phyloP scores from a whole-genome alignment of 2,797 vertebrate species.

The Prionace glauca region DNA sequence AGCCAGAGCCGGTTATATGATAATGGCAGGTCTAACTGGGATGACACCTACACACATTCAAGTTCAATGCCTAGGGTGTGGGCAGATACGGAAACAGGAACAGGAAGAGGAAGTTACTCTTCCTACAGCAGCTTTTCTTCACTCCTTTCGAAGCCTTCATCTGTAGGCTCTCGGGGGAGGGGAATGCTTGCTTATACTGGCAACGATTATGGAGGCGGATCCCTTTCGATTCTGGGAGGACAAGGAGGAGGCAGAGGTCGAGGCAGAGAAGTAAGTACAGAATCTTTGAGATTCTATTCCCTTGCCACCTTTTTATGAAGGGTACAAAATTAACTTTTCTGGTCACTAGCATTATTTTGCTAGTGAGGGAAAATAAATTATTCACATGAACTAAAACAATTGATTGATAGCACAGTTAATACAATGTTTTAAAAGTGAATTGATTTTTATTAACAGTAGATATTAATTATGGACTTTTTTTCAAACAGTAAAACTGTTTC shows the following conservation, averaged over 20 bases:
- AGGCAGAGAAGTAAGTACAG: constrained; percentile 79
- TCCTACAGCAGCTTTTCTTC: constrained; percentile 76
- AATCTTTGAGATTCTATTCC: constrained; percentile 78
- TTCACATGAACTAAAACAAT: neutral
- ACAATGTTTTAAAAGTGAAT: neutral
- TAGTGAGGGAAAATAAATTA: constrained; percentile 32
- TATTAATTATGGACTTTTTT: neutral
- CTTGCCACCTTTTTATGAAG: constrained; percentile 70
- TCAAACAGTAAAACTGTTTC: neutral
- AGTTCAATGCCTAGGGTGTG: constrained; percentile 78
- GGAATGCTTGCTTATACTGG: constrained; percentile 75
- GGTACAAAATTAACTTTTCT: constrained; percentile 34
- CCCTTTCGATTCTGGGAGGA: constrained; percentile 77
- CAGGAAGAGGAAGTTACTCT: constrained; percentile 74
- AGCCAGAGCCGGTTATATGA: constrained; percentile 50
- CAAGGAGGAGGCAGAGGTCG: constrained; percentile 73
- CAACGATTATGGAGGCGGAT: constrained; percentile 74
- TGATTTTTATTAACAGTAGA: neutral
- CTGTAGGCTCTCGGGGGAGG: constrained; percentile 80
- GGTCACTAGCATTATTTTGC: constrained; percentile 36
- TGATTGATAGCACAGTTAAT: constrained; percentile 9
- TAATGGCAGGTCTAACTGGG: constrained; percentile 67
- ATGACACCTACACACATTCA: constrained; percentile 67
- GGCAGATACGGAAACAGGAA: constrained; percentile 64
- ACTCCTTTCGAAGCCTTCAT: constrained; percentile 72